Evolutionary conservation across 2,113 vertebrate species (phyloP).

Genomic region (Protomyctophum bolini): DNA sequence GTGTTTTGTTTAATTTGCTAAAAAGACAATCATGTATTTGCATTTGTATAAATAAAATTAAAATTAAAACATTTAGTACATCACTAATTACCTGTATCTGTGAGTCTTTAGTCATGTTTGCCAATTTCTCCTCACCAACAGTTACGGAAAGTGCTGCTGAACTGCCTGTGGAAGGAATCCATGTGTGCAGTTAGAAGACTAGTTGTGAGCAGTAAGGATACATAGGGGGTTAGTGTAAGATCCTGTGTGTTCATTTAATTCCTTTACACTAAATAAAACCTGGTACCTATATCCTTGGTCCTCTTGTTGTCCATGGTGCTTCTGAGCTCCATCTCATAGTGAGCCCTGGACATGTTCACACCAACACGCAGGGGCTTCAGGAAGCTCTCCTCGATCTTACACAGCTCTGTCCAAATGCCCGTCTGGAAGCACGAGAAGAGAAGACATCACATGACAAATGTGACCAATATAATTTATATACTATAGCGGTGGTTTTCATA

Average conservation of each 20-base stretch:
- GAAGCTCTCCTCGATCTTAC: slow-evolving; percentile 86
- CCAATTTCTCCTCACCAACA: slow-evolving; percentile 84
- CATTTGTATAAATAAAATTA: not conserved
- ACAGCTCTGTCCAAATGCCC: slow-evolving; percentile 89
- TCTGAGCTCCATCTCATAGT: slow-evolving; percentile 94
- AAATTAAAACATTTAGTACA: not conserved
- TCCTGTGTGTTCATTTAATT: no score
- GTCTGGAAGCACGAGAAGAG: slow-evolving; percentile 78
- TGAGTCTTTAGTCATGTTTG: slow-evolving; percentile 87
- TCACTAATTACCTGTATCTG: slow-evolving; percentile 86
- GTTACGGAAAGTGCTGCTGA: slow-evolving; percentile 64
- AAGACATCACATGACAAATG: not conserved
- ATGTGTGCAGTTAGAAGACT: not conserved
- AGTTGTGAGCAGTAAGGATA: no score
- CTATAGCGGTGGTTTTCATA: no score
- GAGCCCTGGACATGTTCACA: slow-evolving; percentile 94
- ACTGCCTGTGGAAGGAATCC: slow-evolving; percentile 38
- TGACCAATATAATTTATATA: no score
- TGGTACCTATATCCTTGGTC: slow-evolving; percentile 75
- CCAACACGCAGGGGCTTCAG: slow-evolving; percentile 90
- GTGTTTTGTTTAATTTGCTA: not conserved
- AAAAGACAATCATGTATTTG: not conserved
- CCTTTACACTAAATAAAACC: no score
- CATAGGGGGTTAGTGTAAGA: no score
- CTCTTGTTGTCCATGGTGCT: slow-evolving; percentile 77